phyloP scores from a whole-genome alignment of 1,140 invertebrate genomes.

The Hyphantria cunea region DNA sequence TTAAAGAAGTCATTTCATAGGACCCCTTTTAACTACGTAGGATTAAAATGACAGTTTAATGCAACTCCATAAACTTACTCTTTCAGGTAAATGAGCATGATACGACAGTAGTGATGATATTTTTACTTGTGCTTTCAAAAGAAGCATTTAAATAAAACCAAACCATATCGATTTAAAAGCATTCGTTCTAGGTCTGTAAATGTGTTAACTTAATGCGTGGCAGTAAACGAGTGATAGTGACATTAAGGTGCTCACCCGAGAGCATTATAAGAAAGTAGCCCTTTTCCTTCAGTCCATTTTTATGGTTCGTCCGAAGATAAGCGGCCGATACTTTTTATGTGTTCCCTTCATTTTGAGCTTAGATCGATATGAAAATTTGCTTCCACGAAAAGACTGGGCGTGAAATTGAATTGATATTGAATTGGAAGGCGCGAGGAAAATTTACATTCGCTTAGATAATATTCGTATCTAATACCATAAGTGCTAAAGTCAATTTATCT shows the following conservation, averaged over 20 bases:
- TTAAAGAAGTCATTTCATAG: too few relatives aligned
- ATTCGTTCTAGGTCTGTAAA: not conserved
- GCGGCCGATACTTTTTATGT: conserved; percentile 8
- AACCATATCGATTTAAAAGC: not conserved
- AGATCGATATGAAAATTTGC: conserved; percentile 11
- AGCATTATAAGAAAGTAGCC: conserved; percentile 19
- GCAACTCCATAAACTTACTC: too few relatives aligned
- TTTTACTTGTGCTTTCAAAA: too few relatives aligned
- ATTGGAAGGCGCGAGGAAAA: not conserved
- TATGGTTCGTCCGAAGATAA: conserved; percentile 20
- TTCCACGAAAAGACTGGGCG: conserved; percentile 1
- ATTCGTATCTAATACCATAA: too few relatives aligned
- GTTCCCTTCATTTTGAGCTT: conserved; percentile 3
- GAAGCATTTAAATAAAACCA: not conserved
- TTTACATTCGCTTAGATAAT: not conserved
- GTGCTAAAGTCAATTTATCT: too few relatives aligned
- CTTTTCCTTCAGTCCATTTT: conserved; percentile 27
- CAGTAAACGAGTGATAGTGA: conserved; percentile 19
- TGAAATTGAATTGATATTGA: conserved; percentile 1
- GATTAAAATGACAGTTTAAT: too few relatives aligned
- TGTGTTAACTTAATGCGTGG: conserved; percentile 6
- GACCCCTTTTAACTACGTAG: too few relatives aligned
- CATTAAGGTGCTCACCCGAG: conserved; percentile 19
- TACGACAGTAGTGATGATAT: too few relatives aligned
- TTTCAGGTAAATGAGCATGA: too few relatives aligned